These are phyloP conservation scores for Siniperca scherzeri DNA, from an alignment of 2,797 vertebrate species.

Conservation along the genomic window DNA sequence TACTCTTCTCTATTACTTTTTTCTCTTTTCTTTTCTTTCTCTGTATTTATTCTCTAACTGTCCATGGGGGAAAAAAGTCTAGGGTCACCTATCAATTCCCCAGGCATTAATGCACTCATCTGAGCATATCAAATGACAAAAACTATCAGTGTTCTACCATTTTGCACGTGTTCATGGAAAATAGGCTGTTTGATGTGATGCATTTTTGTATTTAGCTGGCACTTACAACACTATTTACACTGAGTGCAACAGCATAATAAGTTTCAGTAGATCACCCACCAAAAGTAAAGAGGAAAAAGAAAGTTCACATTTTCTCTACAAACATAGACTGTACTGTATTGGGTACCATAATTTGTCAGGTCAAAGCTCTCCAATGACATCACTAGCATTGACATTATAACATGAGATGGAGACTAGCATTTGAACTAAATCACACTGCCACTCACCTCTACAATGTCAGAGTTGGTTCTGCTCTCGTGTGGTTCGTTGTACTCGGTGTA, in stretches of 20 bases:
- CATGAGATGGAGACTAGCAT: background rate
- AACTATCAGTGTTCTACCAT: background rate
- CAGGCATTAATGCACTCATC: background rate
- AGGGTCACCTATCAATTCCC: background rate
- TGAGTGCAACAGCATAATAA: background rate
- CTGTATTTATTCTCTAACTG: background rate
- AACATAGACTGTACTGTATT: background rate
- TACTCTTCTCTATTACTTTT: background rate
- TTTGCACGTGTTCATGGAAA: background rate
- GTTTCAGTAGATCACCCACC: background rate
- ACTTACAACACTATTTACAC: background rate
- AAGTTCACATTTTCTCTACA: background rate
- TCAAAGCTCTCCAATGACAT: background rate
- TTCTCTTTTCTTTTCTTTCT: background rate
- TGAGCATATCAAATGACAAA: background rate
- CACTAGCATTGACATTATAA: background rate
- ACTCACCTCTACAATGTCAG: constrained; percentile 80
- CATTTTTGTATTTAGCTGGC: constrained; percentile 10
- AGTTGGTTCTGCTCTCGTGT: constrained; percentile 81
- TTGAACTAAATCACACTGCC: background rate
- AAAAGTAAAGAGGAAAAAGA: constrained; percentile 15
- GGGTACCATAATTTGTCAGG: background rate
- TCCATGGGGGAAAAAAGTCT: background rate
- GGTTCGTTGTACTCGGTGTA: constrained; percentile 86
- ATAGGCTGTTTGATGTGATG: background rate